These are phyloP conservation scores for Microtus oregoni DNA, from an alignment of 2,113 vertebrate genomes.

Conservation along the genomic window DNA sequence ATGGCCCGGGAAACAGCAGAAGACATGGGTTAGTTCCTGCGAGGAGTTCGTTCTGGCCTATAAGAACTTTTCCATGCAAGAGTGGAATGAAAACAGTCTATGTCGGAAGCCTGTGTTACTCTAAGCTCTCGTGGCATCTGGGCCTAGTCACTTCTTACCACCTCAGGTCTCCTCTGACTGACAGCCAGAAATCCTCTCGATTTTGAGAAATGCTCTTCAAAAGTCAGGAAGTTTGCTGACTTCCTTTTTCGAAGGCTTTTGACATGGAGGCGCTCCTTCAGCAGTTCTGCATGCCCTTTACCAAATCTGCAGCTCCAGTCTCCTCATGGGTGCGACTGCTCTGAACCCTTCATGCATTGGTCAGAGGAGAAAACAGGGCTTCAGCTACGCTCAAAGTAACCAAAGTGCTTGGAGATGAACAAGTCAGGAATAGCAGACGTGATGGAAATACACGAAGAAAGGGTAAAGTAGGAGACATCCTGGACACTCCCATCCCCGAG, in stretches of 20 bases:
- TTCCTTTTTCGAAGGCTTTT: background rate
- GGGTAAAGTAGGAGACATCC: background rate
- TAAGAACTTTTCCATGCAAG: conserved; percentile 33
- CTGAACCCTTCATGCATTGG: background rate
- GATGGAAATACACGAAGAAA: background rate
- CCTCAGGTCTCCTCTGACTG: background rate
- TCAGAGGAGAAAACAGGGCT: background rate
- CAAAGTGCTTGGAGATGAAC: background rate
- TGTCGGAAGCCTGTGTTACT: background rate
- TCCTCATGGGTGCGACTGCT: background rate
- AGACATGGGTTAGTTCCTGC: conserved; percentile 12
- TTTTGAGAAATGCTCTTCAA: conserved; percentile 51
- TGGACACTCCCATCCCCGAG: background rate
- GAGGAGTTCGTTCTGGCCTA: conserved; percentile 21
- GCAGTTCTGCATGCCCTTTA: background rate
- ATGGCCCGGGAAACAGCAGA: conserved; percentile 25
- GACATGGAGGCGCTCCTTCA: background rate
- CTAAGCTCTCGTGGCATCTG: background rate
- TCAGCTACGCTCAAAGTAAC: background rate
- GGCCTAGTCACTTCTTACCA: background rate
- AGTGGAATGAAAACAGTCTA: conserved; percentile 37
- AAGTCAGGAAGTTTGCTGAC: background rate
- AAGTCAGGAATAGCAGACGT: background rate
- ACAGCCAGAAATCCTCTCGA: background rate
- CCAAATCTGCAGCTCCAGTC: background rate